Base-by-base conservation (phyloP, 2,888 invertebrate genomes). In the Blastobasis lacticolella region DNA sequence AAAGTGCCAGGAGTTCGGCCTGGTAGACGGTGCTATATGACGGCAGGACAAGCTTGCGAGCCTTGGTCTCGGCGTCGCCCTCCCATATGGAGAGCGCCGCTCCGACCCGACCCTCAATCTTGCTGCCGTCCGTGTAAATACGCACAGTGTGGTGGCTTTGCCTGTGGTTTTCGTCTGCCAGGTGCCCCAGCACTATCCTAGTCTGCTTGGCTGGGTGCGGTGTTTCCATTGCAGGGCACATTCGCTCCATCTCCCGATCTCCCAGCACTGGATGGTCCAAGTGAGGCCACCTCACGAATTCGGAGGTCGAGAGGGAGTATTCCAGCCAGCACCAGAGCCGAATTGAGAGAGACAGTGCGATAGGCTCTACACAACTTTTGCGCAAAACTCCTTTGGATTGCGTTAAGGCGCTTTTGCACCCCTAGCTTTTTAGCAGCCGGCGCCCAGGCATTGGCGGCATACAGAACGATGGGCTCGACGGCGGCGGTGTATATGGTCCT, bases 1-100 rank as follows among this genome's bases (percentile, higher is more conserved):
- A 50, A 4, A 58, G 10, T 0, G 58, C 56, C 38, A 57, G 23
- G 6, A 59, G 46, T 48, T 61, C 59, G 0, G 59, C 51, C 49
- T 54, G 49, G 46, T 37, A 54, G 5, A 53, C 55, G n/a, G 55
- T 51, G 41, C 55, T 53, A 38, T 43, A 50, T 5, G 43, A 4
- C 23, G 23, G n/a, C 8, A 55, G 52, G 3, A 44, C 44, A 5
- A 49, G 40, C 46, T 51, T 52, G 8, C 10, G 37, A 38, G 45
- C 23, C 10, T 47, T 44, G 4, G 37, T 49, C 10, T 55, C 55
- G 40, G 23, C 38, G 0, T 38, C 45, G 9, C 10, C 38, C 3
- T 47, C 23, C 52, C 52, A 55, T 3, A 37, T 5, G 40, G 51
- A 40, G 5, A 48, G 1, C 37, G 50, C 38, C 4, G 50, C 52